Evolutionary conservation across 2,888 invertebrate species (phyloP).

Genomic region (Eristalis intricaria): DNA sequence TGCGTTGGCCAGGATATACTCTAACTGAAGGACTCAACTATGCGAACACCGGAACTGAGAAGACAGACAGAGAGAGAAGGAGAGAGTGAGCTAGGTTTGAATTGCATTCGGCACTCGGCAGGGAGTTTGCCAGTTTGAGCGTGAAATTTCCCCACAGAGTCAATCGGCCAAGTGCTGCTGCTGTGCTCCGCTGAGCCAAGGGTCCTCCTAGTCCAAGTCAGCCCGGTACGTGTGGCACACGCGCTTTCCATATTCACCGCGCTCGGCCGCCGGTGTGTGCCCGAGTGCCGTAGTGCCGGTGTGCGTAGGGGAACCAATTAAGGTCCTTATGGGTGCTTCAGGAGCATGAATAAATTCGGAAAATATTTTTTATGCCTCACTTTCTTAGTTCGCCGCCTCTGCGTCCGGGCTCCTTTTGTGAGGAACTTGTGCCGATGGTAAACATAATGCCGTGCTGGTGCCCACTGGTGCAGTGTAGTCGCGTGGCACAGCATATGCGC

Average conservation of each 20-base stretch:
- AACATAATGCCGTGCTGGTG: slow-evolving; percentile 24
- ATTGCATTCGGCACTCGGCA: slow-evolving; percentile 49
- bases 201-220: neutral
- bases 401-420: slow-evolving; percentile 22
- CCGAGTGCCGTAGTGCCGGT: neutral
- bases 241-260: slow-evolving; percentile 62
- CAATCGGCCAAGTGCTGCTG: slow-evolving; percentile 56
- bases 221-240: slow-evolving; percentile 59
- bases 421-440: slow-evolving; percentile 34
- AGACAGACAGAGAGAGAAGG: neutral
- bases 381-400: slow-evolving; percentile 7
- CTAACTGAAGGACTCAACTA: slow-evolving; percentile 46
- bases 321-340: slow-evolving; percentile 65
- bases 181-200: neutral
- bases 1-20: slow-evolving; percentile 55
- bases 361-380: slow-evolving; percentile 8
- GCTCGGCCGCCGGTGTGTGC: slow-evolving; percentile 16
- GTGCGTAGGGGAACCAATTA: slow-evolving; percentile 61
- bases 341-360: slow-evolving; percentile 27
- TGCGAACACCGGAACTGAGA: slow-evolving; percentile 21
- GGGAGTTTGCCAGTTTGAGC: slow-evolving; percentile 59
- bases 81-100: slow-evolving; percentile 21
- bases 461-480: slow-evolving; percentile 38
- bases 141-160: slow-evolving; percentile 68
- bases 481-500: slow-evolving; percentile 69